Evolutionary conservation across 2,113 vertebrate genomes (phyloP).

Genomic region (Chunga burmeisteri): DNA sequence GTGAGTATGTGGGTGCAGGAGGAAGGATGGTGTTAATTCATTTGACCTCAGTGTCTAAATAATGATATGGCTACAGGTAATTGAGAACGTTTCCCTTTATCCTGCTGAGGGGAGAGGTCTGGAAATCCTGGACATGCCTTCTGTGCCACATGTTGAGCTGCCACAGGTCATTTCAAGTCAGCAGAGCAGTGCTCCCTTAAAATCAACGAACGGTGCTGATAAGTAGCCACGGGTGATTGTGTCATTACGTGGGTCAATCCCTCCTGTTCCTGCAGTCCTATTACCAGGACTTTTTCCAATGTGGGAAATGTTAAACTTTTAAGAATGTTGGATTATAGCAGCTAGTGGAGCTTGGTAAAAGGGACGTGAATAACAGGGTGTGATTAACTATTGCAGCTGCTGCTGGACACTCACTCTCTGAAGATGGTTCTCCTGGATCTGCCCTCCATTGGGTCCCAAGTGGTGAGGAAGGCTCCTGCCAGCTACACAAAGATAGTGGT

Average conservation of each 20-base stretch:
- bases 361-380: background rate
- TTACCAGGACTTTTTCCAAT: background rate
- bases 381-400: conserved; percentile 78
- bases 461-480: conserved; percentile 95
- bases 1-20: background rate
- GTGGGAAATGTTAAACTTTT: background rate
- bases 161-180: background rate
- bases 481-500: conserved; percentile 99
- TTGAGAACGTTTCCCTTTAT: background rate
- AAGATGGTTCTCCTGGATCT: conserved; percentile 96
- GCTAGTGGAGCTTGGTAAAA: background rate
- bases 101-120: background rate
- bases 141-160: background rate
- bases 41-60: background rate
- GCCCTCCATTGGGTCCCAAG: conserved; percentile 96
- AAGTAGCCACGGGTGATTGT: rapidly evolving
- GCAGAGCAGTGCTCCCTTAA: background rate
- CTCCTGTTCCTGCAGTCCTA: background rate
- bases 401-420: conserved; percentile 96
- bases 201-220: background rate
- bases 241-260: background rate
- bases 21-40: background rate
- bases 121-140: background rate
- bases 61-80: background rate
- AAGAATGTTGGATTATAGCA: background rate